Conservation (phyloP, 2,888 invertebrate genomes). For the Leucophenga maculata region DNA sequence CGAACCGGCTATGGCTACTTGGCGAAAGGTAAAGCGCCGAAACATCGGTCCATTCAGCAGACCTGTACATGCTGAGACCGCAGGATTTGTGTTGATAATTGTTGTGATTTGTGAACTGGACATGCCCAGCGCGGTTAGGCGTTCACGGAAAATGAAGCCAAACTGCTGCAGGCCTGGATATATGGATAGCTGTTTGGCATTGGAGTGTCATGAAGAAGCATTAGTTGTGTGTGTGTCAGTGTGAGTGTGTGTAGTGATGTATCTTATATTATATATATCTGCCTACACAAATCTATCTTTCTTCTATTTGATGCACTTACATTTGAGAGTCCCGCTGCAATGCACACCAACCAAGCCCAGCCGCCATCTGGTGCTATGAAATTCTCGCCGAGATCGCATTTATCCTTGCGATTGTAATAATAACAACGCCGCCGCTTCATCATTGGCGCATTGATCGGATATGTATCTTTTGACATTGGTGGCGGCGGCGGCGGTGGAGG, state of each 20-base stretch:
- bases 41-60: conserved; percentile 82
- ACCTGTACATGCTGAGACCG: conserved; percentile 79
- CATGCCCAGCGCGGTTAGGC: conserved; percentile 76
- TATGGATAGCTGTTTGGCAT: conserved; percentile 76
- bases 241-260: too few relatives aligned
- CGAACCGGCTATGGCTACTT: conserved; percentile 79
- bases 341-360: conserved; percentile 81
- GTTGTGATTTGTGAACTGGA: conserved; percentile 80
- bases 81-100: conserved; percentile 81
- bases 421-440: conserved; percentile 69
- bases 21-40: conserved; percentile 79
- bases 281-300: not conserved
- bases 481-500: conserved; percentile 21
- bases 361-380: conserved; percentile 84
- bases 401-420: conserved; percentile 58
- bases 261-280: too few relatives aligned
- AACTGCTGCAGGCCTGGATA: conserved; percentile 82
- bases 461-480: conserved; percentile 34
- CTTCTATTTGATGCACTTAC: conserved; percentile 73
- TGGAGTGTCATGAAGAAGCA: too few relatives aligned
- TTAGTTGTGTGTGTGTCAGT: too few relatives aligned
- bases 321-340: conserved; percentile 82
- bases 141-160: conserved; percentile 80
- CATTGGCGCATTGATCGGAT: conserved; percentile 17
- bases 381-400: conserved; percentile 72